A percentile compares a stretch with the other conserved stretches of the same genome.
These are phyloP conservation scores for Cynopterus brachyotis DNA, from an alignment of 2,113 vertebrate species.

Conservation along the genomic window DNA sequence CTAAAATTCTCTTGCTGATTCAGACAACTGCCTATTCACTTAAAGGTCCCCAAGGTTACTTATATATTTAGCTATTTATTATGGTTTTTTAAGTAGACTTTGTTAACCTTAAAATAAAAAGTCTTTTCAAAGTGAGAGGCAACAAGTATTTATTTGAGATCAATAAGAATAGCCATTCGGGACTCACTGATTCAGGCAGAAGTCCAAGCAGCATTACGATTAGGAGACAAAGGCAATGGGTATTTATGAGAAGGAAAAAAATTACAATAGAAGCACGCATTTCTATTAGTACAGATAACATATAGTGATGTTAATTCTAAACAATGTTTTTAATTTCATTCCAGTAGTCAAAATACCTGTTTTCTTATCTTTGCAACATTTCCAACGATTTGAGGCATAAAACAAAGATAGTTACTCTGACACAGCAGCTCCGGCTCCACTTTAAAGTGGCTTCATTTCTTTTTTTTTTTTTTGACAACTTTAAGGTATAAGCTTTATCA, in stretches of 20 bases:
- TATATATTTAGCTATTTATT: background rate
- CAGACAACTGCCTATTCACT: background rate
- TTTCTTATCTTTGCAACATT: background rate
- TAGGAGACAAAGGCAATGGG: background rate
- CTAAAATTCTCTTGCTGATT: background rate
- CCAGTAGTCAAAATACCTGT: background rate
- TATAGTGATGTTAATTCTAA: background rate
- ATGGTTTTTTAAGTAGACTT: background rate
- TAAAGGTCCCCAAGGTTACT: background rate
- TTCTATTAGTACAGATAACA: background rate
- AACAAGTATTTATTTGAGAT: background rate
- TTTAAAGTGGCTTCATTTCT: background rate
- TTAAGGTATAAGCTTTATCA: background rate
- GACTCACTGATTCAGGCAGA: background rate
- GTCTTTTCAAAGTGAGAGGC: background rate
- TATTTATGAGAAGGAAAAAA: background rate
- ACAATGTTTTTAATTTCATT: background rate
- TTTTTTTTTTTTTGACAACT: background rate
- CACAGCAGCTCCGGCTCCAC: background rate
- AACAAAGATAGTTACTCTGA: background rate
- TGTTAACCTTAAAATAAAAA: background rate
- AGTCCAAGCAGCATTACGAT: background rate
- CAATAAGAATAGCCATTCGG: background rate
- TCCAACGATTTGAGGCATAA: background rate
- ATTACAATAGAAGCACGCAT: background rate